Percentiles rank a stretch among this genome's conserved stretches.
Evolutionary conservation across 2,113 vertebrate species (phyloP).

Genomic region (Nasalis larvatus): DNA sequence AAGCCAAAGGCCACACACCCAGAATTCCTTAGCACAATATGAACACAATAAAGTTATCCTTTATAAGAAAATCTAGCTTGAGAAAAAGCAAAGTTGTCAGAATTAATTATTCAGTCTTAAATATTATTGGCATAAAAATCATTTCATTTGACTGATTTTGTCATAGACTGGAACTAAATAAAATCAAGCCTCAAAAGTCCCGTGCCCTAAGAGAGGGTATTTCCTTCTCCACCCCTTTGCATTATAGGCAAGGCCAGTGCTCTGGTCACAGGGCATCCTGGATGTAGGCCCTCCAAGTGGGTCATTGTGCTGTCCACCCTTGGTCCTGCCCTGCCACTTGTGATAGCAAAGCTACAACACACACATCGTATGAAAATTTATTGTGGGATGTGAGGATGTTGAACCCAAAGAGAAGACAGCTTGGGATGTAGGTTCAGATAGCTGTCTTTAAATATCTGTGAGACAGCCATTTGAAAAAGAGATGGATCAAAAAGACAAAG

Average conservation of each 20-base stretch:
- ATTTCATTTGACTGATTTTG: conserved; percentile 14
- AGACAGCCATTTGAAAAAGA: not conserved
- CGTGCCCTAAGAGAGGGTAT: rapidly evolving
- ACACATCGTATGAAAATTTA: not conserved
- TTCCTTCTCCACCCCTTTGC: not conserved
- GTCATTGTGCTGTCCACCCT: not conserved
- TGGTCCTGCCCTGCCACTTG: not conserved
- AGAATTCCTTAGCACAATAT: not conserved
- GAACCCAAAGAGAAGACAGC: not conserved
- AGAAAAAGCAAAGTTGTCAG: not conserved
- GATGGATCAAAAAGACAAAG: not conserved
- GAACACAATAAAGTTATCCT: not conserved
- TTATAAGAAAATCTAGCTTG: not conserved
- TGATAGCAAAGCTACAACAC: not conserved
- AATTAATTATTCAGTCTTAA: not conserved
- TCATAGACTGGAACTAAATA: not conserved
- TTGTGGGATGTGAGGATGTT: not conserved
- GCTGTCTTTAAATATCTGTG: not conserved
- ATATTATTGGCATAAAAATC: not conserved
- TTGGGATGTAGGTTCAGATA: not conserved
- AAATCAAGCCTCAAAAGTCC: not conserved
- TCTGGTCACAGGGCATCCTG: not conserved
- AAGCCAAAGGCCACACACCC: not conserved
- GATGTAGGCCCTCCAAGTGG: not conserved
- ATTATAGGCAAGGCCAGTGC: not conserved